Percentiles rank a stretch among this genome's conserved stretches.
Evolutionary conservation across 53 echinoderm and acorn worm genomes (phyloP).

Genomic region (Paracentrotus lividus): DNA sequence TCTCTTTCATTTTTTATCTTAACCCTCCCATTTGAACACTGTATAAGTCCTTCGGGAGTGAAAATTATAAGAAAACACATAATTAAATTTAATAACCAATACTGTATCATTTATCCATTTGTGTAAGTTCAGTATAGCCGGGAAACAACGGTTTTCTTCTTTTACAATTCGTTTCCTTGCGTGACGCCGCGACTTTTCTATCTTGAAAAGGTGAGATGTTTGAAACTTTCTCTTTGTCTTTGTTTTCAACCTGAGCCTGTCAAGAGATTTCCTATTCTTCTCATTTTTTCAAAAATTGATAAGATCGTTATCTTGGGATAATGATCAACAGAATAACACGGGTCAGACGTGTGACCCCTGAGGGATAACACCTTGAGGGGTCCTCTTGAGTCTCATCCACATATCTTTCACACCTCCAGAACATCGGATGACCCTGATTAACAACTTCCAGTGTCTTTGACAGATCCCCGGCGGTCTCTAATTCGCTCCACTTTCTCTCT

Average conservation of each 20-base stretch:
- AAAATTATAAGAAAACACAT: too few relatives aligned
- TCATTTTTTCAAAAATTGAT: background rate
- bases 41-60: too few relatives aligned
- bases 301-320: slow-evolving; percentile 38
- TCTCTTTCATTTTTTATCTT: too few relatives aligned
- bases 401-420: slow-evolving; percentile 37
- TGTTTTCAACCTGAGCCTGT: background rate
- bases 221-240: background rate
- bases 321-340: slow-evolving; percentile 36
- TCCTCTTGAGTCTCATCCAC: background rate
- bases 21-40: too few relatives aligned
- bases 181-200: background rate
- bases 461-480: too few relatives aligned
- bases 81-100: too few relatives aligned
- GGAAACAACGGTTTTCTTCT: background rate
- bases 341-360: slow-evolving; percentile 46
- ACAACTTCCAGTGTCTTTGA: slow-evolving; percentile 60
- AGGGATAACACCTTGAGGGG: slow-evolving; percentile 26
- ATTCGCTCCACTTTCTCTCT: background rate
- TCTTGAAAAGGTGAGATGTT: background rate
- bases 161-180: background rate
- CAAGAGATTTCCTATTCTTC: slow-evolving; percentile 6
- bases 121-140: too few relatives aligned
- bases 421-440: slow-evolving; percentile 52
- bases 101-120: too few relatives aligned